Evolutionary conservation across 1,140 invertebrate genomes (phyloP).

Genomic region (Drosophila tsacasi): DNA sequence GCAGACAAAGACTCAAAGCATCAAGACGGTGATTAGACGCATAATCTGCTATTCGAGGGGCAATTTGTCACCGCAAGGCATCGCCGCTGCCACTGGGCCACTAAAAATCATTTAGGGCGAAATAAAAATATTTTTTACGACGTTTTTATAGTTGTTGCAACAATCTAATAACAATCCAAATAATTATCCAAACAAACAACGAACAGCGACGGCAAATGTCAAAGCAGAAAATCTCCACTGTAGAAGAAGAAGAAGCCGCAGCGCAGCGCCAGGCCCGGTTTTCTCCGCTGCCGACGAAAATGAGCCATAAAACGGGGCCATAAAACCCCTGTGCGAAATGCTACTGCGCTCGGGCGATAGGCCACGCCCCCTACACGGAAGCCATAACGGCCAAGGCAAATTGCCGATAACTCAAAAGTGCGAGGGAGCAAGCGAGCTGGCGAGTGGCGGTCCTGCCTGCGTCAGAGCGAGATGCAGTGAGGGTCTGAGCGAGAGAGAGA

Average conservation of each 20-base stretch:
- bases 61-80: slow-evolving; percentile 79
- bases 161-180: slow-evolving; percentile 85
- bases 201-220: slow-evolving; percentile 69
- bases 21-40: slow-evolving; percentile 71
- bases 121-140: slow-evolving; percentile 84
- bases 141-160: slow-evolving; percentile 84
- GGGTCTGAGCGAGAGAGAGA: slow-evolving; percentile 30
- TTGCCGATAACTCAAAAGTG: slow-evolving; percentile 82
- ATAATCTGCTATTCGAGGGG: slow-evolving; percentile 62
- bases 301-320: slow-evolving; percentile 77
- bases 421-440: slow-evolving; percentile 35
- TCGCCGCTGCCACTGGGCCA: slow-evolving; percentile 59
- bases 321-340: slow-evolving; percentile 78
- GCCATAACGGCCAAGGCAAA: slow-evolving; percentile 79
- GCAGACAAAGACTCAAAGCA: slow-evolving; percentile 24
- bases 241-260: slow-evolving; percentile 28
- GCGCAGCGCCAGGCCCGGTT: slow-evolving; percentile 33
- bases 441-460: slow-evolving; percentile 3
- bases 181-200: slow-evolving; percentile 84
- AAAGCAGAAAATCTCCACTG: slow-evolving; percentile 42
- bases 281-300: slow-evolving; percentile 61
- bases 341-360: slow-evolving; percentile 63
- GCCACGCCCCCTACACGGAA: slow-evolving; percentile 82
- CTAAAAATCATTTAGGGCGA: slow-evolving; percentile 83
- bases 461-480: slow-evolving; percentile 32